Conservation (phyloP, 2,888 invertebrate species). For the Microctonus hyperodae region DNA sequence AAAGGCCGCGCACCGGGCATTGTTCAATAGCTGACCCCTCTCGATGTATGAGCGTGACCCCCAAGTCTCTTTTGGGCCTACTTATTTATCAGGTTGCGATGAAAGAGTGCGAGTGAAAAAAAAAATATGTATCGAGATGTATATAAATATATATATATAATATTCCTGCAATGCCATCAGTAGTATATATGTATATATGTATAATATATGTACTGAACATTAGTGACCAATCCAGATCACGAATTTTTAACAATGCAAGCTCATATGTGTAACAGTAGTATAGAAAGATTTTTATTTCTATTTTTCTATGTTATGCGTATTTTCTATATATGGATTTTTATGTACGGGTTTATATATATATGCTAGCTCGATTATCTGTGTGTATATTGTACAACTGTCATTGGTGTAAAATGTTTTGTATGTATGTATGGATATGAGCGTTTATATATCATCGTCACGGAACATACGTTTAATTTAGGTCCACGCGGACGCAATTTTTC, state of each 20-base stretch:
- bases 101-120: slow-evolving; percentile 22
- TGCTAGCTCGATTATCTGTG: not conserved
- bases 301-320: not conserved
- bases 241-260: not conserved
- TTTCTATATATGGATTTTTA: not conserved
- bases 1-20: slow-evolving; percentile 56
- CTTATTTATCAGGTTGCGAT: slow-evolving; percentile 60
- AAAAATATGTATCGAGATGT: not conserved
- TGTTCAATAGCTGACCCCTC: slow-evolving; percentile 58
- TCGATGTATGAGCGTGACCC: slow-evolving; percentile 54
- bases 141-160: too few relatives aligned
- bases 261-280: not conserved
- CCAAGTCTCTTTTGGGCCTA: slow-evolving; percentile 34
- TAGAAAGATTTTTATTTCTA: not conserved
- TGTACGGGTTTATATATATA: not conserved
- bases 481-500: not conserved
- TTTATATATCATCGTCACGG: slow-evolving; percentile 1
- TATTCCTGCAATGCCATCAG: too few relatives aligned
- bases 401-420: not conserved
- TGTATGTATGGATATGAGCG: too few relatives aligned
- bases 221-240: not conserved
- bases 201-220: too few relatives aligned
- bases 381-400: not conserved
- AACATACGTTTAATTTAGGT: not conserved
- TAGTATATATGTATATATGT: too few relatives aligned